These are phyloP conservation scores for Spisula subtruncata DNA, from an alignment of 2,888 invertebrate genomes.

Conservation along the genomic window DNA sequence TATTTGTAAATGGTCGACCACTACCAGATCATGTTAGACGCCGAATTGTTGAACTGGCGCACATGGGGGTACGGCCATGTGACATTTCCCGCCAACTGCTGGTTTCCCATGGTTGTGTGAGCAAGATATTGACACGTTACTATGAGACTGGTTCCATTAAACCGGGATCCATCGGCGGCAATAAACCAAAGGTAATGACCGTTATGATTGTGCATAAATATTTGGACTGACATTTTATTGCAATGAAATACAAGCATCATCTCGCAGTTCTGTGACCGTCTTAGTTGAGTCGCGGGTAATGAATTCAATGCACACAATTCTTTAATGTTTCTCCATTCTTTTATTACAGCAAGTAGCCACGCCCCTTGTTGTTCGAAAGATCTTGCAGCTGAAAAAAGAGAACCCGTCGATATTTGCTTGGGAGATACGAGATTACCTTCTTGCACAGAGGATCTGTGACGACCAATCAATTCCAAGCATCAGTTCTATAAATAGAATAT, in stretches of 20 bases:
- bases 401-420: slow-evolving; percentile 99
- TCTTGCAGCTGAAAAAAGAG: slow-evolving; percentile 96
- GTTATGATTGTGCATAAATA: slow-evolving; percentile 32
- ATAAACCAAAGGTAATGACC: slow-evolving; percentile 95
- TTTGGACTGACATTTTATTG: slow-evolving; percentile 28
- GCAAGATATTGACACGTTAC: slow-evolving; percentile 98
- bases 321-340: neutral
- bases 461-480: slow-evolving; percentile 93
- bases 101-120: slow-evolving; percentile 98
- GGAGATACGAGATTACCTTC: slow-evolving; percentile 97
- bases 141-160: slow-evolving; percentile 98
- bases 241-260: slow-evolving; percentile 19
- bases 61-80: slow-evolving; percentile 97
- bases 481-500: slow-evolving; percentile 97
- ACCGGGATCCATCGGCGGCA: slow-evolving; percentile 97
- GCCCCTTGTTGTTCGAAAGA: slow-evolving; percentile 97
- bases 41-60: slow-evolving; percentile 97
- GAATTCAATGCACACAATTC: neutral
- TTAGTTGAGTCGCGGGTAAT: neutral
- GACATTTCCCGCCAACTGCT: slow-evolving; percentile 98
- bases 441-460: slow-evolving; percentile 96
- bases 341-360: slow-evolving; percentile 93
- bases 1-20: slow-evolving; percentile 99
- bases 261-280: neutral
- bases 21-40: slow-evolving; percentile 97